Conservation (phyloP, 2,113 vertebrate genomes). For the Sula dactylatra region DNA sequence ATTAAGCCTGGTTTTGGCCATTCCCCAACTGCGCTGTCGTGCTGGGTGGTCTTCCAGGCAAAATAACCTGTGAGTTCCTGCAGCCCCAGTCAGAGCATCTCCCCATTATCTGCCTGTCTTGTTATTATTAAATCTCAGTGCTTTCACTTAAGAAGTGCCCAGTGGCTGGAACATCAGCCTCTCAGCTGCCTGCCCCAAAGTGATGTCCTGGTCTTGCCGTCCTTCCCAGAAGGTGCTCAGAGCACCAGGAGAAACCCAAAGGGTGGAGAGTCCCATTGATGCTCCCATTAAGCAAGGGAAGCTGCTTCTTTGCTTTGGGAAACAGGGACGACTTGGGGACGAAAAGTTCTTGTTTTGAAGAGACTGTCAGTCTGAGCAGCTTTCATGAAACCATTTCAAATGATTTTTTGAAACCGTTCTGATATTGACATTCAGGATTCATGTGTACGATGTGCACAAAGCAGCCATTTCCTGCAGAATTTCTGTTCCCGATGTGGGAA, state of each 20-base stretch:
- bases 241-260: background rate
- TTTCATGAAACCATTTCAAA: slow-evolving; percentile 38
- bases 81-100: background rate
- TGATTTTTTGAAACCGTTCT: background rate
- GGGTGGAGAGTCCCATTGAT: background rate
- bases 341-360: slow-evolving; percentile 32
- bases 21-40: rapidly evolving
- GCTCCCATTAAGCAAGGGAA: background rate
- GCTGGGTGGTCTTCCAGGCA: background rate
- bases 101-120: rapidly evolving
- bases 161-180: background rate
- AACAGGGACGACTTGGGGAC: background rate
- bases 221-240: background rate
- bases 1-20: background rate
- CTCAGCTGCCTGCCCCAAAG: background rate
- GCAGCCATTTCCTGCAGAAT: background rate
- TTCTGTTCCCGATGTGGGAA: background rate
- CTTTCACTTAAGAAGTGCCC: background rate
- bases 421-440: background rate
- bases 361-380: slow-evolving; percentile 17
- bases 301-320: slow-evolving; percentile 7
- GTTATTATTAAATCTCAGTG: background rate
- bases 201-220: background rate
- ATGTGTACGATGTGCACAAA: background rate
- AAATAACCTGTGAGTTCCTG: background rate